phyloP scores from a whole-genome alignment of 2,113 vertebrate species.

The Forbesichthys agassizii region DNA sequence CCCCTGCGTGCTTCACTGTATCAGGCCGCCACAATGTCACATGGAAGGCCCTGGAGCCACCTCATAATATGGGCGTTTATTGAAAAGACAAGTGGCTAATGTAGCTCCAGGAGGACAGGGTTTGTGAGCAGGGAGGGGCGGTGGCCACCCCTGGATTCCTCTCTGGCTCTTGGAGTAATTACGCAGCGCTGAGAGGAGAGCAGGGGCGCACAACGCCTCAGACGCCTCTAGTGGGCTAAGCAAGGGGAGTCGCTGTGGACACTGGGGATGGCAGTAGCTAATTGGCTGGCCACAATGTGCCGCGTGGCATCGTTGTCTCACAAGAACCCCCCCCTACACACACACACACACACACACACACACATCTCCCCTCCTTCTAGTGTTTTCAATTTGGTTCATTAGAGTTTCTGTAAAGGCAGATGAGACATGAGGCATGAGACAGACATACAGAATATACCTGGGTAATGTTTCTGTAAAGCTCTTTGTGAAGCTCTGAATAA shows the following conservation, averaged over 20 bases:
- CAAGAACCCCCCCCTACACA: slow-evolving; percentile 7
- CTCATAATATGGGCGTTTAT: no score
- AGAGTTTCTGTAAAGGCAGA: slow-evolving; percentile 18
- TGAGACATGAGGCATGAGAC: no score
- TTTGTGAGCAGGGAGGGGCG: no score
- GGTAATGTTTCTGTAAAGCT: neutral
- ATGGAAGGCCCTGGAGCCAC: no score
- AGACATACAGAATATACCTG: neutral
- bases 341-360: no score
- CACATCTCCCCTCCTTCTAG: slow-evolving; percentile 51
- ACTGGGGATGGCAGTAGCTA: slow-evolving; percentile 78
- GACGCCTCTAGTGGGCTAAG: slow-evolving; percentile 81
- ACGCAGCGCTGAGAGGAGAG: slow-evolving; percentile 81
- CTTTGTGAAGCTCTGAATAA: no score
- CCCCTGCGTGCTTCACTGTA: no score
- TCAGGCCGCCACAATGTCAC: no score
- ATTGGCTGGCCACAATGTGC: slow-evolving; percentile 75
- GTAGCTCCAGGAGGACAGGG: no score
- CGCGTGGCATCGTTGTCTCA: slow-evolving; percentile 74
- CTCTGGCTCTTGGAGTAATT: slow-evolving; percentile 81
- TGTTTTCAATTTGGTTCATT: slow-evolving; percentile 55
- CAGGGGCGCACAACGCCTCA: slow-evolving; percentile 65
- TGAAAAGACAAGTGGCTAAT: no score
- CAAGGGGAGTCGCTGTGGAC: slow-evolving; percentile 82
- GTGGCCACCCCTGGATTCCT: no score